Percentiles rank a stretch among this genome's conserved stretches.
Conservation (phyloP, 1,140 invertebrate species). For the Ephestia elutella region DNA sequence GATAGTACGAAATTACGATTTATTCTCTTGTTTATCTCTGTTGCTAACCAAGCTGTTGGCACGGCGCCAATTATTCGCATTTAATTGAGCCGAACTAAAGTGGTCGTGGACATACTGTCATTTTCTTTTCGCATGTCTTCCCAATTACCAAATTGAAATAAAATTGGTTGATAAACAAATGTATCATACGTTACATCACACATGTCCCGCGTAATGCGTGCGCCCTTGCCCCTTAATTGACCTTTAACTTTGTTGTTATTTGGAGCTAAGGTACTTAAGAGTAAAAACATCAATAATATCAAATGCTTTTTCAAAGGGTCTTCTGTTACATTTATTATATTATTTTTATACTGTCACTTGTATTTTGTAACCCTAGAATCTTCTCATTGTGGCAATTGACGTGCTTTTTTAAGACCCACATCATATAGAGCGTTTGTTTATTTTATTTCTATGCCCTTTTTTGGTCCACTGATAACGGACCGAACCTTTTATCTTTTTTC, state of each 20-base stretch:
- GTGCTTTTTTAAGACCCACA: no score
- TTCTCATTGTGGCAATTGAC: no score
- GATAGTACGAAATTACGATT: conserved; percentile 11
- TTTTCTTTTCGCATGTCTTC: neutral
- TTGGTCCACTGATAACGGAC: no score
- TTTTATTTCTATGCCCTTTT: no score
- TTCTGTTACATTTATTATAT: no score
- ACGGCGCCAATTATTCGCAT: conserved; percentile 25
- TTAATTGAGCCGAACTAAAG: conserved; percentile 17
- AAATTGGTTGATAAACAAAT: neutral
- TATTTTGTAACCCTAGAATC: no score
- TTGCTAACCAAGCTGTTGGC: conserved; percentile 31
- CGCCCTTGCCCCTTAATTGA: neutral
- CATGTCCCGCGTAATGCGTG: neutral
- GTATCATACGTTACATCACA: neutral
- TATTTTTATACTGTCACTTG: no score
- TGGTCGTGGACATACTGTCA: conserved; percentile 3
- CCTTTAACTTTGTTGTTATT: neutral
- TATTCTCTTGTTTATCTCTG: conserved; percentile 25
- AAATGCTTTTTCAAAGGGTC: no score
- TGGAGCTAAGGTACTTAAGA: neutral
- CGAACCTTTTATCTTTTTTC: conserved; percentile 3
- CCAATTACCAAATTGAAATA: neutral
- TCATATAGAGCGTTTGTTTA: no score
- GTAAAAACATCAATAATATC: no score